phyloP scores from a whole-genome alignment of 2,113 vertebrate genomes.

The Athene cunicularia region DNA sequence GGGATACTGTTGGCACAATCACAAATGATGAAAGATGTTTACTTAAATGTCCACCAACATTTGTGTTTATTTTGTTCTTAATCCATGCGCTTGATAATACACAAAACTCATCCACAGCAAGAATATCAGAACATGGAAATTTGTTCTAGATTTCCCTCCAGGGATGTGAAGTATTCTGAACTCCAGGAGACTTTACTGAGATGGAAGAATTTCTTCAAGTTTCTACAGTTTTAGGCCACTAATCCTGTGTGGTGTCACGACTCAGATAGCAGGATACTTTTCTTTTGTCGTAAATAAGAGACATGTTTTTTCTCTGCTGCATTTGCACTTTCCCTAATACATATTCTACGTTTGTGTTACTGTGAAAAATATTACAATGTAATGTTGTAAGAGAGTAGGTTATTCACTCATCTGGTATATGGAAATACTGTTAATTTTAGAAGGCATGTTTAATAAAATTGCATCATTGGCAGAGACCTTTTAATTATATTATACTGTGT shows the following conservation, averaged over 20 bases:
- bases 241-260: background rate
- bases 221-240: background rate
- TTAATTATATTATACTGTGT: background rate
- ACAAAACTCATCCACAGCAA: background rate
- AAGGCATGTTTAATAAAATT: background rate
- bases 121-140: background rate
- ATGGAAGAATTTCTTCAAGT: background rate
- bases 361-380: background rate
- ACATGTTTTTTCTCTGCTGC: background rate
- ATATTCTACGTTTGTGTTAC: background rate
- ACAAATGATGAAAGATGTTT: background rate
- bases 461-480: background rate
- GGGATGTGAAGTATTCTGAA: background rate
- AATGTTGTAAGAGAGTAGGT: background rate
- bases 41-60: background rate
- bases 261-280: background rate
- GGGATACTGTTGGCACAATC: background rate
- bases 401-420: background rate
- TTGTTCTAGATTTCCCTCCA: background rate
- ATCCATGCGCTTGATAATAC: background rate
- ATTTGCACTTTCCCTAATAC: background rate
- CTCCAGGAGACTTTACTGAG: background rate
- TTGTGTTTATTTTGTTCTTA: background rate
- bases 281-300: background rate
- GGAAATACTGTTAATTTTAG: conserved; percentile 16